A percentile compares a stretch with the other conserved stretches of the same genome.
These are phyloP conservation scores for Microctenopoma stevenorrisi DNA, from an alignment of 2,797 vertebrate genomes.

Conservation along the genomic window DNA sequence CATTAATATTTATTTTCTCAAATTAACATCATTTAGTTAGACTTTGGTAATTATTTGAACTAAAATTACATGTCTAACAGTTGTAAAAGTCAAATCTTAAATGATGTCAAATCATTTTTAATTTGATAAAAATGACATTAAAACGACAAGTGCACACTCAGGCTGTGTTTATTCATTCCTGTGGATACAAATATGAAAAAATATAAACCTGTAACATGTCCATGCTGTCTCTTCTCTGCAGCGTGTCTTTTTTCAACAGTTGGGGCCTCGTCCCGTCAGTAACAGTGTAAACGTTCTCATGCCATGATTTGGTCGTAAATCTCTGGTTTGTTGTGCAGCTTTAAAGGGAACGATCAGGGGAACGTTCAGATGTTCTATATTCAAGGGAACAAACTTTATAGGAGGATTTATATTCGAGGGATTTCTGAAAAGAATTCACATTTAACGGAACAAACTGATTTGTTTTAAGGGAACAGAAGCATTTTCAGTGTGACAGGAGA, in stretches of 20 bases:
- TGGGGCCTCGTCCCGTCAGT: too few relatives aligned
- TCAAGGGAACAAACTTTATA: neutral
- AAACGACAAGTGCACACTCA: neutral
- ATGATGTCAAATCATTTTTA: neutral
- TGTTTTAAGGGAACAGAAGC: too few relatives aligned
- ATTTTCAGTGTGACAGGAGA: too few relatives aligned
- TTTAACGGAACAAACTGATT: too few relatives aligned
- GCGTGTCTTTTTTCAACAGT: too few relatives aligned
- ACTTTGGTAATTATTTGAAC: too few relatives aligned
- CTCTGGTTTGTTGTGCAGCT: too few relatives aligned
- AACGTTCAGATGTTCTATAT: too few relatives aligned
- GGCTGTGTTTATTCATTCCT: neutral
- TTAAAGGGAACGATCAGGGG: neutral
- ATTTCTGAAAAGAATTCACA: too few relatives aligned
- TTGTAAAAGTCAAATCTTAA: neutral
- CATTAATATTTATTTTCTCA: neutral
- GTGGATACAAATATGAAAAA: slow-evolving; percentile 21
- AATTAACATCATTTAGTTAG: neutral
- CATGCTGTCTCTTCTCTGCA: too few relatives aligned
- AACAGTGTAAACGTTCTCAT: neutral
- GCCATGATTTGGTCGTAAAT: too few relatives aligned
- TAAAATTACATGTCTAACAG: too few relatives aligned
- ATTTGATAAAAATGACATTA: neutral
- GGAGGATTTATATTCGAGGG: neutral
- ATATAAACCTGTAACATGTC: slow-evolving; percentile 30